Evolutionary conservation across 1,140 invertebrate species (phyloP).

Genomic region (Aporrectodea caliginosa): DNA sequence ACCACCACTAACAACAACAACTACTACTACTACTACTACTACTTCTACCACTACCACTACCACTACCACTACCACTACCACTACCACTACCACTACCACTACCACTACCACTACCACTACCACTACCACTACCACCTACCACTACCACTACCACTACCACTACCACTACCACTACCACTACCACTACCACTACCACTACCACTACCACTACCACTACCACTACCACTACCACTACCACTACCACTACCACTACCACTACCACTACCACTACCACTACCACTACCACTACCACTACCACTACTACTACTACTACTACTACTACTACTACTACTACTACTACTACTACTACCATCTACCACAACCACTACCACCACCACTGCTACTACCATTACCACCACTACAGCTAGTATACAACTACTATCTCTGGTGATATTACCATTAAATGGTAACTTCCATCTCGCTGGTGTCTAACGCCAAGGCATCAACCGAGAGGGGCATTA

Average conservation of each 20-base stretch:
- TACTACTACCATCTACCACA: background rate
- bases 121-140: background rate
- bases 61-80: background rate
- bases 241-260: background rate
- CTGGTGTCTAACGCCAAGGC: too few relatives aligned
- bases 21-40: background rate
- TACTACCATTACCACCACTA: background rate
- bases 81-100: background rate
- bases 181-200: background rate
- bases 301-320: background rate
- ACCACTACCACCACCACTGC: background rate
- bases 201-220: background rate
- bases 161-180: background rate
- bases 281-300: background rate
- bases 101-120: background rate
- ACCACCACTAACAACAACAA: background rate
- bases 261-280: background rate
- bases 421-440: background rate
- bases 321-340: background rate
- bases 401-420: background rate
- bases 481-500: too few relatives aligned
- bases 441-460: too few relatives aligned
- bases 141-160: background rate
- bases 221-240: background rate
- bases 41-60: background rate